Evolutionary conservation across 35 echinoderm and acorn worm genomes (phyloP).

Genomic region (Ptychodera flava): DNA sequence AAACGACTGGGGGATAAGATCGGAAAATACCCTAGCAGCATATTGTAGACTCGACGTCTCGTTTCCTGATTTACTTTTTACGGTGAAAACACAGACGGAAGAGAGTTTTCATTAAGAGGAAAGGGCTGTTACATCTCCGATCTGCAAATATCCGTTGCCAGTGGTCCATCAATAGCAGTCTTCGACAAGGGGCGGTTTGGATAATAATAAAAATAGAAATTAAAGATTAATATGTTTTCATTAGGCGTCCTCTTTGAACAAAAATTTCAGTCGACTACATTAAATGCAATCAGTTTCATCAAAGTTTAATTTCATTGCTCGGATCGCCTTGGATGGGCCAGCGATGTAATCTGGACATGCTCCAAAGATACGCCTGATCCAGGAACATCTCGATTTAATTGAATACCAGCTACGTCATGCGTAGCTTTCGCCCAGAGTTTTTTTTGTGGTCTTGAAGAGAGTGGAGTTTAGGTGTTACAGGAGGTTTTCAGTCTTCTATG

Average conservation of each 20-base stretch:
- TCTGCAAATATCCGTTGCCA: neutral
- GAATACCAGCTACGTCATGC: neutral
- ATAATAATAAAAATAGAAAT: neutral
- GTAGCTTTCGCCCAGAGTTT: too few relatives aligned
- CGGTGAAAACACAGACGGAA: neutral
- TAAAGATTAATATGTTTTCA: constrained; percentile 2
- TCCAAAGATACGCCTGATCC: neutral
- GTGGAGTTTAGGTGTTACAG: too few relatives aligned
- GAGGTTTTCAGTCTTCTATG: too few relatives aligned
- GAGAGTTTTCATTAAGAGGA: neutral
- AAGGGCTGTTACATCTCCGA: neutral
- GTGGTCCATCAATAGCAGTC: neutral
- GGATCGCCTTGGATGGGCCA: neutral
- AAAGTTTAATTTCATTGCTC: constrained; percentile 2
- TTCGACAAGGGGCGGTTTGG: neutral
- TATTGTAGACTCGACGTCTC: neutral
- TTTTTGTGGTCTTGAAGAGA: too few relatives aligned
- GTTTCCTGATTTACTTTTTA: neutral
- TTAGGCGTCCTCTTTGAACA: neutral
- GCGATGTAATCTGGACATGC: neutral
- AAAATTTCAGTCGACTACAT: neutral
- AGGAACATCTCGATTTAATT: neutral
- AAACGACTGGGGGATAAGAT: too few relatives aligned
- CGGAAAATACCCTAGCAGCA: neutral
- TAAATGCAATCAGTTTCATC: neutral